Conservation (phyloP, 1,140 invertebrate species). For the Mercenaria mercenaria region DNA sequence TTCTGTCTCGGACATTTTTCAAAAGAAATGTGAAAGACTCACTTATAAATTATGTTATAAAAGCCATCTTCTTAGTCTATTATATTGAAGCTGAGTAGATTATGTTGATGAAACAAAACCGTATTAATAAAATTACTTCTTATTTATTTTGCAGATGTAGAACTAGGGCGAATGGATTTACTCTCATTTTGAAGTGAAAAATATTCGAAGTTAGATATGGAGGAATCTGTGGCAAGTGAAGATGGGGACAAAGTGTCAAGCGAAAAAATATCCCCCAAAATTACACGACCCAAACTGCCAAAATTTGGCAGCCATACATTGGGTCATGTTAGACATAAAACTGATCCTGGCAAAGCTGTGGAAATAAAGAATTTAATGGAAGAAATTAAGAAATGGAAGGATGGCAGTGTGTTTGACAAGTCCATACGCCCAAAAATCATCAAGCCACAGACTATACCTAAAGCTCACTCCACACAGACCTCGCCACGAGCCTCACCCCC, state of each 20-base stretch:
- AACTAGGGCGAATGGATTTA: background rate
- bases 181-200: background rate
- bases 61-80: too few relatives aligned
- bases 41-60: too few relatives aligned
- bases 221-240: slow-evolving; percentile 13
- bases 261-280: slow-evolving; percentile 74
- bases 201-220: slow-evolving; percentile 14
- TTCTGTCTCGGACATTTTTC: too few relatives aligned
- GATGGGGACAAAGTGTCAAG: slow-evolving; percentile 9
- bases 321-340: slow-evolving; percentile 73
- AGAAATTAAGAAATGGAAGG: slow-evolving; percentile 79
- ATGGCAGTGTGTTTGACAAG: slow-evolving; percentile 65
- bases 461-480: slow-evolving; percentile 75
- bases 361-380: slow-evolving; percentile 80
- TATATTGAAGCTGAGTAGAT: too few relatives aligned
- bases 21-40: too few relatives aligned
- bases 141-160: slow-evolving; percentile 12
- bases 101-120: too few relatives aligned
- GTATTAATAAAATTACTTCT: background rate
- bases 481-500: slow-evolving; percentile 75
- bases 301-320: slow-evolving; percentile 68
- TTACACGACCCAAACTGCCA: slow-evolving; percentile 77
- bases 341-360: slow-evolving; percentile 74
- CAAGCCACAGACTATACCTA: slow-evolving; percentile 62
- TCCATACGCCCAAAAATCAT: slow-evolving; percentile 50